Percentiles rank a stretch among this genome's conserved stretches.
phyloP scores from a whole-genome alignment of 2,797 vertebrate species.

The Oryzias sinensis region DNA sequence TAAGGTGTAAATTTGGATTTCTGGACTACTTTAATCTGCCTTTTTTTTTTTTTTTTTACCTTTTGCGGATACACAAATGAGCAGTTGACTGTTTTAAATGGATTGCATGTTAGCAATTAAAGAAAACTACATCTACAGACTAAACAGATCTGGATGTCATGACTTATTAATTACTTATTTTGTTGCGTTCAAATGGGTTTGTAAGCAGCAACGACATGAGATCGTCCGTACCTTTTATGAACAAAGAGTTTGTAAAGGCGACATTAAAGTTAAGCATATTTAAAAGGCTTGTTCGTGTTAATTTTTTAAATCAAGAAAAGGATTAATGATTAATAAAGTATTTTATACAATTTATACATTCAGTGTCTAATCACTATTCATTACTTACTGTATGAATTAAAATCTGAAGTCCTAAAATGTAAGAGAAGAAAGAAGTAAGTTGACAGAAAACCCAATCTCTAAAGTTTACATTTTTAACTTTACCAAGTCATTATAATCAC shows the following conservation, averaged over 20 bases:
- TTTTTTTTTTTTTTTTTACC: constrained; percentile 26
- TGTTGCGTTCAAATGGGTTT: constrained; percentile 21
- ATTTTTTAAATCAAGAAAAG: no score
- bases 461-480: constrained; percentile 54
- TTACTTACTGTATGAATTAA: constrained; percentile 15
- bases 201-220: constrained; percentile 19
- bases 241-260: background rate
- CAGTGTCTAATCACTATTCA: constrained; percentile 11
- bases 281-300: no score
- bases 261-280: no score
- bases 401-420: constrained; percentile 11
- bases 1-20: no score
- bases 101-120: constrained; percentile 28
- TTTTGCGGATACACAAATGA: constrained; percentile 62
- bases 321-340: no score
- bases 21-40: background rate
- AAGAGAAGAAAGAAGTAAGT: constrained; percentile 22
- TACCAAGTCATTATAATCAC: constrained; percentile 68
- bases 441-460: constrained; percentile 33
- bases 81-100: constrained; percentile 41
- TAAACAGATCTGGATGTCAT: constrained; percentile 46
- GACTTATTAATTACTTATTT: constrained; percentile 48
- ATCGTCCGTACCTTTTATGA: constrained; percentile 1
- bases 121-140: constrained; percentile 44
- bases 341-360: background rate